Evolutionary conservation across 1,140 invertebrate species (phyloP).

Genomic region (Drosophila neocordata): DNA sequence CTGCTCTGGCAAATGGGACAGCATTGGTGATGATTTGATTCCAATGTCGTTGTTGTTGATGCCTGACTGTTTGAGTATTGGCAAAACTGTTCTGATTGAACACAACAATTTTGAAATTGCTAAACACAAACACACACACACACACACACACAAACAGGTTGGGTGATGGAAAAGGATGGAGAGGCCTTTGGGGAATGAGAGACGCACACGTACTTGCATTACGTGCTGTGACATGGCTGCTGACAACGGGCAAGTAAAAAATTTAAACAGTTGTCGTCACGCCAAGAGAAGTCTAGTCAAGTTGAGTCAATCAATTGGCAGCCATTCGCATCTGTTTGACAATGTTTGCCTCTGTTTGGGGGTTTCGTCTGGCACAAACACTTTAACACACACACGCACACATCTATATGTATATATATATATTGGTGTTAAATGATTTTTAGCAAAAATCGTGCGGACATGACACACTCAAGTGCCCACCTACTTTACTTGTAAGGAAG

Average conservation of each 20-base stretch:
- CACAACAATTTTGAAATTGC: constrained; percentile 79
- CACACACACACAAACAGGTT: too few relatives aligned
- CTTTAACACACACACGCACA: constrained; percentile 37
- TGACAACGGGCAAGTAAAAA: constrained; percentile 64
- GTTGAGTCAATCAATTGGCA: constrained; percentile 66
- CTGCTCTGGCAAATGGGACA: constrained; percentile 14
- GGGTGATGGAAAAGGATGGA: too few relatives aligned
- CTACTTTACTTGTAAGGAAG: constrained; percentile 3
- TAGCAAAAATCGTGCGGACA: constrained; percentile 79
- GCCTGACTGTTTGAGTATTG: constrained; percentile 37
- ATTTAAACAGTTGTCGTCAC: constrained; percentile 62
- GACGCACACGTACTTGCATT: constrained; percentile 55
- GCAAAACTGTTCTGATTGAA: constrained; percentile 68
- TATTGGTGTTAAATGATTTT: constrained; percentile 74
- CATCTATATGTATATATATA: background rate
- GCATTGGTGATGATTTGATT: constrained; percentile 46
- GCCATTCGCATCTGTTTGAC: constrained; percentile 48
- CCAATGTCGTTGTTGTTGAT: constrained; percentile 21
- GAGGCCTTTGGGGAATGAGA: constrained; percentile 11
- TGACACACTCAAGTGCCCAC: constrained; percentile 75
- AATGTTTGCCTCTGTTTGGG: constrained; percentile 33
- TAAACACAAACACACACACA: constrained; percentile 45
- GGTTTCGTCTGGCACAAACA: constrained; percentile 47
- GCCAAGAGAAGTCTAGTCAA: constrained; percentile 8
- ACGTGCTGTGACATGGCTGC: constrained; percentile 68